phyloP scores from a whole-genome alignment of 35 echinoderm and acorn worm species.

The Hemicentrotus pulcherrimus region DNA sequence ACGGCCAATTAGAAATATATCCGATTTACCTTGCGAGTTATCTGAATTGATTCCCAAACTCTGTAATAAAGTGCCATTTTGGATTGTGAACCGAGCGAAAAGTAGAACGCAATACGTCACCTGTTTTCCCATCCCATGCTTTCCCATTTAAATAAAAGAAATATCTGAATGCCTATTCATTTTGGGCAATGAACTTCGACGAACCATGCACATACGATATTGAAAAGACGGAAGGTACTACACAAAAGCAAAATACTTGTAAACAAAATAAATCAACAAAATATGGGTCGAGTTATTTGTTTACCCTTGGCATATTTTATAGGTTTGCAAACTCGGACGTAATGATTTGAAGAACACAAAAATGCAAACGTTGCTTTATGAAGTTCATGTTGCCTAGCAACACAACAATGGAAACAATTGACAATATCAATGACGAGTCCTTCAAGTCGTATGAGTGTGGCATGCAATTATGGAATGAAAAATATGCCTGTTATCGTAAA shows the following conservation, averaged over 20 bases:
- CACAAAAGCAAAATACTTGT: not conserved
- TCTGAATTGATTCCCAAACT: not conserved
- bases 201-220: not conserved
- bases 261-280: constrained; percentile 7
- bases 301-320: not conserved
- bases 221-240: not conserved
- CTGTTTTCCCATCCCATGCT: not conserved
- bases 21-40: not conserved
- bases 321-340: not conserved
- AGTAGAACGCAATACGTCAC: not conserved
- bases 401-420: not conserved
- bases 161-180: not conserved
- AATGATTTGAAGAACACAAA: not conserved
- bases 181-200: not conserved
- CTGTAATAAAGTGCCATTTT: not conserved
- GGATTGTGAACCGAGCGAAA: not conserved
- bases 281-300: not conserved
- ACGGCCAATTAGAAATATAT: not conserved
- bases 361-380: not conserved
- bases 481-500: not conserved
- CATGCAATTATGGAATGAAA: not conserved
- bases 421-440: not conserved
- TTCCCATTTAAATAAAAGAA: not conserved
- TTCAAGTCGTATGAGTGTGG: not conserved
- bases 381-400: not conserved